Base-by-base conservation (phyloP, 2,888 invertebrate genomes). In the Leptopterna dolabrata region DNA sequence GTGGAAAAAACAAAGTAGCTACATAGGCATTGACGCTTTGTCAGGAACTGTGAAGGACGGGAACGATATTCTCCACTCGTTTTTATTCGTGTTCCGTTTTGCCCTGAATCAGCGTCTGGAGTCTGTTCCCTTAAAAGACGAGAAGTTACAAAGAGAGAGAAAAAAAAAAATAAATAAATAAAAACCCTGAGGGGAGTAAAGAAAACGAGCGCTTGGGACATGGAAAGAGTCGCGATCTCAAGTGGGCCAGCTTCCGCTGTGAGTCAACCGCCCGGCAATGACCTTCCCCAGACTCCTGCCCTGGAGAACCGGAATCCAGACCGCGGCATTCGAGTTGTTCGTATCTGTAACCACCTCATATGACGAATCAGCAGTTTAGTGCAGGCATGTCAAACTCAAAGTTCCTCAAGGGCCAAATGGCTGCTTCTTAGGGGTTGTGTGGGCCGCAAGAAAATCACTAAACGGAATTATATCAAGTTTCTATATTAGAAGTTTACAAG, bases 101-200 rank as follows among this genome's bases (percentile, higher is more conserved):
- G 19, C 63, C 19, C 63, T 24, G 63, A 63, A 63, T 63, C 63
- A 63, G 63, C 63, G 63, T 63, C 63, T 63, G 19, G 6, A 63
- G 63, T 63, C 63, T 27, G 63, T 63, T 63, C 63, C 63, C 63
- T 63, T 63, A 63, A 63, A 63, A 63, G 63, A 63, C 63, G 63
- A 63, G 63, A 19, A 63, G 63, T 63, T 27, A 27, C 63, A 36
- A 36, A 36, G 36, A 36, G 63, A 24, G 13, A 24, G n/a, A n/a
- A 19, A 55, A 55, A 19, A 55, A 55, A 55, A 55, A 55, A 45
- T 51, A 51, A 9, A 16, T 13, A 55, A 19, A 55, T 16, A 55
- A 1, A 63, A 27, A 63, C 24, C 7, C 24, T 24, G 1, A 24
- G 24, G 19, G 63, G 63, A 27, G 63, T 63, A 63, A 63, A 63